A percentile compares a stretch with the other conserved stretches of the same genome.
Conservation (phyloP, 1,140 invertebrate species). For the Zophobas atratus region DNA sequence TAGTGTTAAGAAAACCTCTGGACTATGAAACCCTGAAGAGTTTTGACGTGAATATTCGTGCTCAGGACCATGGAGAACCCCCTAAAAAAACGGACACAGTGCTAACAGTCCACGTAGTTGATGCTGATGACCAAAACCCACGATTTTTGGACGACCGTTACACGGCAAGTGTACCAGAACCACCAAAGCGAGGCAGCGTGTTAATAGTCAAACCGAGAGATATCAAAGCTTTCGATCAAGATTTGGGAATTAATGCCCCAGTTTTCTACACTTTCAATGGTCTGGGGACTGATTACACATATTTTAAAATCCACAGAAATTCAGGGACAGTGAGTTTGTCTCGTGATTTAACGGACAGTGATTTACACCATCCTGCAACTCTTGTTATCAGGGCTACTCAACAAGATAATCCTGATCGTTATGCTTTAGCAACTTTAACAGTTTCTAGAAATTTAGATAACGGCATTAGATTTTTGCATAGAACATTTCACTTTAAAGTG, state of each 20-base stretch:
- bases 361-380: constrained; percentile 79
- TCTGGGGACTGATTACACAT: constrained; percentile 72
- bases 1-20: constrained; percentile 84
- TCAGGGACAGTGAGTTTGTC: constrained; percentile 73
- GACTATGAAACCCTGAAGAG: constrained; percentile 88
- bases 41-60: constrained; percentile 86
- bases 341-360: constrained; percentile 74
- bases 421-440: constrained; percentile 86
- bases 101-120: constrained; percentile 85
- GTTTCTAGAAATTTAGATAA: constrained; percentile 68
- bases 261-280: constrained; percentile 80
- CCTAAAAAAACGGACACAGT: constrained; percentile 82
- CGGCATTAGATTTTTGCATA: constrained; percentile 78
- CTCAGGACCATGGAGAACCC: constrained; percentile 89
- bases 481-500: constrained; percentile 80
- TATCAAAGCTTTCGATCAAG: constrained; percentile 85
- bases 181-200: constrained; percentile 73
- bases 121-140: constrained; percentile 95
- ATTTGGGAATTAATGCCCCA: constrained; percentile 83
- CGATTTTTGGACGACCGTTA: constrained; percentile 84
- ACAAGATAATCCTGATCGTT: constrained; percentile 89
- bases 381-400: constrained; percentile 77
- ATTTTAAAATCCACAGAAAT: constrained; percentile 69
- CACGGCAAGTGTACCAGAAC: constrained; percentile 77
- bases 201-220: constrained; percentile 73